Percentiles rank a stretch among this genome's conserved stretches.
Conservation (phyloP, 64 coral and sea anemone species). For the Montipora cactus region DNA sequence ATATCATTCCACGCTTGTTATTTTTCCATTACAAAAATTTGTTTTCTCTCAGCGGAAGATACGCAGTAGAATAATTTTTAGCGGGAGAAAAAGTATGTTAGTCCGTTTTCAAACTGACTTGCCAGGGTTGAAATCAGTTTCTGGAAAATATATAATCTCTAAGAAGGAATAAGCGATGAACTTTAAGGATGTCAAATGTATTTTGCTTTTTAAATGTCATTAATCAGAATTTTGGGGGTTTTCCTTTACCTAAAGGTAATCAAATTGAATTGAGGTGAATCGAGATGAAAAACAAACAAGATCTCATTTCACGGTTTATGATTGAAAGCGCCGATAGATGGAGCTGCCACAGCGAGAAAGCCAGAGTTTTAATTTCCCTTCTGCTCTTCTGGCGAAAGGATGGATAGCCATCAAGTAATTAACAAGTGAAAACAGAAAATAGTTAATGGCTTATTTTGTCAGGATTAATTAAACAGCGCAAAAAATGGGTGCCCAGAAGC, state of each 20-base stretch:
- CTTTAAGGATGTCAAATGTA: not conserved
- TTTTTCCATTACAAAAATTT: constrained; percentile 2
- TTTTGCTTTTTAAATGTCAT: constrained; percentile 18
- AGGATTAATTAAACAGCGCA: constrained; percentile 46
- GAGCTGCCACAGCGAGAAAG: constrained; percentile 21
- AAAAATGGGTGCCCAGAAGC: constrained; percentile 1
- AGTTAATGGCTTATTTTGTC: constrained; percentile 61
- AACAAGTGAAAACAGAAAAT: constrained; percentile 54
- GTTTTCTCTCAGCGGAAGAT: not conserved
- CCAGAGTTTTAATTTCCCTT: constrained; percentile 58
- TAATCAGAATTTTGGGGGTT: not conserved
- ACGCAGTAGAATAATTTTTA: not conserved
- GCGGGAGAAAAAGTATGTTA: too few relatives aligned
- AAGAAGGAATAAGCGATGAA: not conserved
- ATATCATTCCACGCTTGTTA: constrained; percentile 7
- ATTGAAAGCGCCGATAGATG: constrained; percentile 50
- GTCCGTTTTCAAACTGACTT: too few relatives aligned
- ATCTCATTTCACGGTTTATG: constrained; percentile 29
- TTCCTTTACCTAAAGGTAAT: not conserved
- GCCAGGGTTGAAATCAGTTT: too few relatives aligned
- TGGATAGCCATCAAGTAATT: constrained; percentile 51
- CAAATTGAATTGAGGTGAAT: constrained; percentile 19
- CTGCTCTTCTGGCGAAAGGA: constrained; percentile 9
- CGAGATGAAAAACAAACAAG: constrained; percentile 44
- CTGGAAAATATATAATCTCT: too few relatives aligned